Evolutionary conservation across 2,888 invertebrate genomes (phyloP), one percentile per base, ranked within the genome.

Genomic region (Biston betularia): DNA sequence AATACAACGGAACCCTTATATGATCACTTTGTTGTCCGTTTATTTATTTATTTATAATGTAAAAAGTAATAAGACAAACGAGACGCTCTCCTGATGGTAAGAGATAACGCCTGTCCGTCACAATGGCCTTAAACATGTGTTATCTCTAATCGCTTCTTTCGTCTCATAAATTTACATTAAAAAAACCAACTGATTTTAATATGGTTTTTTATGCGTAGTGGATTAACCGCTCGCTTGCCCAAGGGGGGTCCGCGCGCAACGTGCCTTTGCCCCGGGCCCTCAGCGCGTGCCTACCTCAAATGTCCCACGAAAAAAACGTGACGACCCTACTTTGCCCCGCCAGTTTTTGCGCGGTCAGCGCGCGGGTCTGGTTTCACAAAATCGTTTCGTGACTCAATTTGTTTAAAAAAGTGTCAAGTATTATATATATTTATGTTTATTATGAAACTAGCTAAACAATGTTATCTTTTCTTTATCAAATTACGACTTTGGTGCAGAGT

Each of bases 211-310:
- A n/a, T n/a, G n/a, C n/a, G n/a, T n/a, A n/a, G n/a, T n/a, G n/a
- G n/a, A n/a, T 42, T 42, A 42, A 12, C 42, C 42, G 42, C 42
- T 42, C 42, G 42, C 42, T 42, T 42, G 42, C 42, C 42, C 42
- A 42, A 42, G 42, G 42, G 42, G 42, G 42, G 42, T 42, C 49
- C 49, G 59, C 59, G 59, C 48, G 48, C 49, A 59, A 35, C 59
- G 59, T 44, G 57, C 48, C 59, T 59, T 46, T 59, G 59, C 59
- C 59, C 59, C 49, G 49, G 59, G 49, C 58, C 46, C 46, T 58
- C 58, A 58, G 58, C 58, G 58, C 58, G 58, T 45, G 58, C 48
- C 46, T 58, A 58, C 58, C 58, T 58, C 42, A 58, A 58, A 58
- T 58, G 58, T 58, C 58, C 58, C 58, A 58, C 58, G 58, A 42